Base-by-base conservation (phyloP, 2,113 vertebrate species). In the Orthonyx spaldingii region DNA sequence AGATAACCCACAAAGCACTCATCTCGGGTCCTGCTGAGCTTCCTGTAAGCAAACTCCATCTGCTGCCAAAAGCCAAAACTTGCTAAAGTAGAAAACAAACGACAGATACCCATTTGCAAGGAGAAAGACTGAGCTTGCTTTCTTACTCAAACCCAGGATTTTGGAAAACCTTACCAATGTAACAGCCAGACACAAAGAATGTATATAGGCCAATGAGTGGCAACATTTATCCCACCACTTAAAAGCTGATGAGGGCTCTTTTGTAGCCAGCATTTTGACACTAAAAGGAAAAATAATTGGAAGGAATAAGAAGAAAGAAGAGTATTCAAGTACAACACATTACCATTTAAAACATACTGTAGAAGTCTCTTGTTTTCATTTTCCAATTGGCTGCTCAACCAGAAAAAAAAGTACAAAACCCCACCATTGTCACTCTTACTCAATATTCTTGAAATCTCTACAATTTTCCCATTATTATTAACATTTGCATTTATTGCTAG, bases 41-140 rank as follows among this genome's bases (percentile, higher is more conserved):
- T 91, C 91, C 95, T 35, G 5, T 94, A 94, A 97, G 89, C 69
- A 94, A 93, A 94, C 21, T 80, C 90, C 47, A 52, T 74, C 68
- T 84, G 94, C 44, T 82, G 79, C 72, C 92, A 92, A 94, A 89
- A 96, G 47, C 74, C 82, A 77, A 84, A 89, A 59, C 71, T 56
- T 10, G 1, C 22, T 50, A 30, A 91, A 89, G 86, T 18, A 80
- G 63, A 79, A 97, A 96, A 92, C 47, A 60, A 52, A 84, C 95
- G 80, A 82, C 82, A 97, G 83, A 96, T 72, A 89, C 77, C 94
- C 27, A 5, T 76, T 63, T 50, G 75, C 84, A 80, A 91, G 69
- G n/a, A 89, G 89, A 70, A 94, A 69, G 80, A 23, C 37, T 80
- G 74, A 56, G 9, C 35, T 88, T 68, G n/a, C 32, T 60, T 85